A percentile compares a stretch with the other conserved stretches of the same genome.
These are phyloP conservation scores for Criorhina ranunculi DNA, from an alignment of 2,888 invertebrate genomes.

Conservation along the genomic window DNA sequence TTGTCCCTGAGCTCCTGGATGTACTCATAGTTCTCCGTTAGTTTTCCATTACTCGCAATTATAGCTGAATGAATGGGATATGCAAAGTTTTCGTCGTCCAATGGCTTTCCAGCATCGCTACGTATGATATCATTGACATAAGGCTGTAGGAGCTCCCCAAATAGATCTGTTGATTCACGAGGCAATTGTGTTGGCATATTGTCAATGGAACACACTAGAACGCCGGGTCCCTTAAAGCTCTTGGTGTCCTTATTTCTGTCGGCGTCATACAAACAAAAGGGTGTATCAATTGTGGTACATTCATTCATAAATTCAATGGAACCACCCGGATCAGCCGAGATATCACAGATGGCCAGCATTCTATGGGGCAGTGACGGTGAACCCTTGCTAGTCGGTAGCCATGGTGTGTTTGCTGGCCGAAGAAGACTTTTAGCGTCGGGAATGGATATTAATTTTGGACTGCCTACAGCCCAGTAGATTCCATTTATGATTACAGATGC, in stretches of 20 bases:
- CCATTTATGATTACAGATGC: conserved; percentile 98
- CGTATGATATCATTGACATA: conserved; percentile 94
- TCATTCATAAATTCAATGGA: conserved; percentile 99
- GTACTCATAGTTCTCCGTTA: conserved; percentile 97
- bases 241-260: conserved; percentile 98
- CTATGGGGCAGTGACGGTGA: conserved; percentile 95
- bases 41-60: conserved; percentile 96
- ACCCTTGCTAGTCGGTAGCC: conserved; percentile 95
- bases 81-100: conserved; percentile 90
- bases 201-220: conserved; percentile 99
- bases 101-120: conserved; percentile 91
- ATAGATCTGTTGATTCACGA: conserved; percentile 98
- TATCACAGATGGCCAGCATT: conserved; percentile 98
- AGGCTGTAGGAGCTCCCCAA: conserved; percentile 96
- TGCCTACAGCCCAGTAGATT: conserved; percentile 99
- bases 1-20: conserved; percentile 94
- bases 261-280: conserved; percentile 99
- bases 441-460: conserved; percentile 97
- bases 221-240: conserved; percentile 97
- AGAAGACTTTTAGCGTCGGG: conserved; percentile 98
- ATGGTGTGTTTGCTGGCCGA: conserved; percentile 94
- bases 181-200: conserved; percentile 99
- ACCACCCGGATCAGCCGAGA: conserved; percentile 99
- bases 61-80: conserved; percentile 88
- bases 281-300: conserved; percentile 99